Base-by-base conservation (phyloP, 2,113 vertebrate genomes). In the Mirza zaza region DNA sequence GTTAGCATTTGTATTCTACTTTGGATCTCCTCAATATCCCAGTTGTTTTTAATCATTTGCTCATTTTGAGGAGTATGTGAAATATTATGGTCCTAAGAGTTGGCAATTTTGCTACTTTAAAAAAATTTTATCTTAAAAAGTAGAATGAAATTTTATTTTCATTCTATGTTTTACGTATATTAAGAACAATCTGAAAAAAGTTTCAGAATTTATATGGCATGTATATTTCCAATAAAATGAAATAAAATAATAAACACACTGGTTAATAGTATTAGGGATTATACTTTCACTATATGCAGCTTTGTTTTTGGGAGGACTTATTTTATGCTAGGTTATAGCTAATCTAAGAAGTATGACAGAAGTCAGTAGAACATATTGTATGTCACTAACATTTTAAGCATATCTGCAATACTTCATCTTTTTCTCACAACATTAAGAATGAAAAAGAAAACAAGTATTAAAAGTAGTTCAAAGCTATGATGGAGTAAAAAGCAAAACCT, bases 381-480 rank as follows among this genome's bases (percentile, higher is more conserved):
- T 92, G 63, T 57, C 52, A n/a, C 34, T 93, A 80, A n/a, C 5
- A 90, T 90, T 97, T 87, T 75, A 61, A 76, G 23, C 48, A 83
- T 68, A 92, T 92, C 70, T 97, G 87, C 36, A 90, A 86, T 65
- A 75, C 1, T 85, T 96, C 59, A 71, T 55, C 45, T 45, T 25
- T 90, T 83, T 95, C 23, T 85, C 52, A 68, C 32, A 70, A 70
- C 70, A 94, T 75, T 90, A 96, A 97, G 11, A 61, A 14, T 70
- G 61, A 92, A 6, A 20, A 95, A 86, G 15, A 88, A 95, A 97
- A 90, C 23, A 83, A 52, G 61, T 87, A 94, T 67, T 67, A 89
- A 84, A 97, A 95, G 5, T 63, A 6, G 18, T 94, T 95, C 59
- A 92, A 88, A 96, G 25, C 29, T 88, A 55, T 71, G 27, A 87